Percentiles rank a stretch among this genome's conserved stretches.
phyloP scores from a whole-genome alignment of 2,113 vertebrate species.

The Salvelinus alpinus region DNA sequence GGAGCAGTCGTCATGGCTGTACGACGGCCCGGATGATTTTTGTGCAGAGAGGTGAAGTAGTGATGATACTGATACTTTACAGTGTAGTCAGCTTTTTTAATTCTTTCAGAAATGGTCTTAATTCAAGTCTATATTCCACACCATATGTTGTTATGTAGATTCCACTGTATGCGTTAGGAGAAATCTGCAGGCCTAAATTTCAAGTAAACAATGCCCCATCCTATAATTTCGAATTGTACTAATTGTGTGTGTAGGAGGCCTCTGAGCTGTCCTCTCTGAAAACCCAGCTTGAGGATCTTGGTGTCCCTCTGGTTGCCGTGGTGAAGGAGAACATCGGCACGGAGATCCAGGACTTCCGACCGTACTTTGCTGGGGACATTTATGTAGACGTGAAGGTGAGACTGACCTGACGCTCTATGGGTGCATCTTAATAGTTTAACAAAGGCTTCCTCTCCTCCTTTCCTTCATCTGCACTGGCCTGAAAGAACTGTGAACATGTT shows the following conservation, averaged over 20 bases:
- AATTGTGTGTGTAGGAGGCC: constrained; percentile 80
- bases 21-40: constrained; percentile 94
- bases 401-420: background rate
- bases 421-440: too few species aligned
- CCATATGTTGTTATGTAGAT: background rate
- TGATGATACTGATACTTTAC: background rate
- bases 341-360: constrained; percentile 90
- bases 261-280: constrained; percentile 93
- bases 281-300: constrained; percentile 85
- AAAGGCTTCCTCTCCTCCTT: too few species aligned
- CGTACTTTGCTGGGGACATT: constrained; percentile 90
- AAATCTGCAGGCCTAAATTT: too few species aligned
- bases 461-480: too few species aligned
- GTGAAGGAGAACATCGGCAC: constrained; percentile 88
- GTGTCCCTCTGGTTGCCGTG: constrained; percentile 89
- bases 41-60: constrained; percentile 91
- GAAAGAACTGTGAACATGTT: background rate
- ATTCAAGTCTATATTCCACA: too few species aligned
- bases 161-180: background rate
- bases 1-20: constrained; percentile 95
- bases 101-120: too few species aligned
- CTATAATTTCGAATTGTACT: too few species aligned
- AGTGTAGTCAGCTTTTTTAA: background rate
- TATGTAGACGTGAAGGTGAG: constrained; percentile 88
- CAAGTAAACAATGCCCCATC: background rate